phyloP scores from a whole-genome alignment of 64 coral and sea anemone species.

The Montipora capricornis region DNA sequence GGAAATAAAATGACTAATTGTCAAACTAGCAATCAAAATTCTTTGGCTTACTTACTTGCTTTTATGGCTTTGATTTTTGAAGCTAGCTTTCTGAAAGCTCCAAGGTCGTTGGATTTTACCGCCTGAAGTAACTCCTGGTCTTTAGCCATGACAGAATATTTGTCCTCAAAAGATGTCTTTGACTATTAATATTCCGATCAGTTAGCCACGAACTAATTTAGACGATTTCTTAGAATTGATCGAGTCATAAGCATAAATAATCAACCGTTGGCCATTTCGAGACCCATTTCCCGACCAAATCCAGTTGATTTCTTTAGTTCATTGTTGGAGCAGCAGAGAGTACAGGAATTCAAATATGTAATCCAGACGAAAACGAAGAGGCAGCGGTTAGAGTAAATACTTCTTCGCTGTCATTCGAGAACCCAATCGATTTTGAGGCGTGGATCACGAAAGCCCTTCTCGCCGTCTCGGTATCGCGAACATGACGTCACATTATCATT shows the following conservation, averaged over 20 bases:
- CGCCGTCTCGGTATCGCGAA: conserved; percentile 12
- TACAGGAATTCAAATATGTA: neutral
- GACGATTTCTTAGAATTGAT: neutral
- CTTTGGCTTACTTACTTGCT: conserved; percentile 77
- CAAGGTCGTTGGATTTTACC: conserved; percentile 80
- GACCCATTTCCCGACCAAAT: neutral
- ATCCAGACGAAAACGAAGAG: neutral
- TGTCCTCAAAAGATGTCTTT: neutral
- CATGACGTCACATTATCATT: conserved; percentile 19
- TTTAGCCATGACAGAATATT: conserved; percentile 74
- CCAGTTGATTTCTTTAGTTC: neutral
- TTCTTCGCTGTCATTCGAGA: conserved; percentile 15
- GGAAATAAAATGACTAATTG: neutral
- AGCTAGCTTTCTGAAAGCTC: conserved; percentile 74
- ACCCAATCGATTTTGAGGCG: conserved; percentile 24
- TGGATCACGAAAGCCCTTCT: conserved; percentile 4
- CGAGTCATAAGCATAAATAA: neutral
- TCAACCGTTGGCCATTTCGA: neutral
- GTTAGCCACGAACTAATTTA: neutral
- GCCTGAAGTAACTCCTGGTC: conserved; percentile 90
- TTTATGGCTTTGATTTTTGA: conserved; percentile 78
- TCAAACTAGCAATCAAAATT: neutral
- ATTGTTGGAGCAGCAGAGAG: neutral
- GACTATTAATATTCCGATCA: neutral
- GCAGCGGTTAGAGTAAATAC: conserved; percentile 25